These are phyloP conservation scores for Gryon sp. DNA, from an alignment of 1,140 invertebrate species.

Conservation along the genomic window DNA sequence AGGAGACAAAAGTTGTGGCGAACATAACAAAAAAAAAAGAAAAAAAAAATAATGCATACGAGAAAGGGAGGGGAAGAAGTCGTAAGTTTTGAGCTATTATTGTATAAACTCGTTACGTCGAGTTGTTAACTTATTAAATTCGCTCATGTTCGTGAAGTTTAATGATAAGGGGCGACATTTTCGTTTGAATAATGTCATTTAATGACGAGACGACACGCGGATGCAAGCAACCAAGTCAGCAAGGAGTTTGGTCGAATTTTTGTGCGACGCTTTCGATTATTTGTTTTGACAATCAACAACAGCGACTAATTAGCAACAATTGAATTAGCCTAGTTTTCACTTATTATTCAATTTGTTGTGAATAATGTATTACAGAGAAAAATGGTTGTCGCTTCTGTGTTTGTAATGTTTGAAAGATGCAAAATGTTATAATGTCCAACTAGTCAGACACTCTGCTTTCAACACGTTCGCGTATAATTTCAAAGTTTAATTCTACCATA, in stretches of 20 bases:
- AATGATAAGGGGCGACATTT: slow-evolving; percentile 42
- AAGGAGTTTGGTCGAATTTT: slow-evolving; percentile 28
- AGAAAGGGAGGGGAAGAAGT: neutral
- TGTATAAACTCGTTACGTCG: slow-evolving; percentile 11
- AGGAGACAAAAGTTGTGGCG: too few relatives aligned
- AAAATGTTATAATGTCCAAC: slow-evolving; percentile 64
- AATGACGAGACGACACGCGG: too few relatives aligned
- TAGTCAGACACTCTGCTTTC: slow-evolving; percentile 64
- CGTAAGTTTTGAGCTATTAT: slow-evolving; percentile 23
- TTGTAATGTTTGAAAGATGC: slow-evolving; percentile 58
- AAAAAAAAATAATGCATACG: neutral
- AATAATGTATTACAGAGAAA: slow-evolving; percentile 41
- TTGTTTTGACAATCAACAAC: slow-evolving; percentile 39
- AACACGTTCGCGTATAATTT: slow-evolving; percentile 64
- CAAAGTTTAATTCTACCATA: slow-evolving; percentile 66
- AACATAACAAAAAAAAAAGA: neutral
- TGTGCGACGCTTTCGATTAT: slow-evolving; percentile 6
- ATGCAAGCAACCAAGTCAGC: too few relatives aligned
- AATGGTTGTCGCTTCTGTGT: slow-evolving; percentile 47
- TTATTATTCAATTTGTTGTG: slow-evolving; percentile 54
- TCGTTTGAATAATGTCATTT: slow-evolving; percentile 37
- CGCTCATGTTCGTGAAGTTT: slow-evolving; percentile 49
- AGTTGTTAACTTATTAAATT: slow-evolving; percentile 53
- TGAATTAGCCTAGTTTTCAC: slow-evolving; percentile 19
- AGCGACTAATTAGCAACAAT: slow-evolving; percentile 48